phyloP scores from a whole-genome alignment of 2,797 vertebrate species.

The Esox masquinongy region DNA sequence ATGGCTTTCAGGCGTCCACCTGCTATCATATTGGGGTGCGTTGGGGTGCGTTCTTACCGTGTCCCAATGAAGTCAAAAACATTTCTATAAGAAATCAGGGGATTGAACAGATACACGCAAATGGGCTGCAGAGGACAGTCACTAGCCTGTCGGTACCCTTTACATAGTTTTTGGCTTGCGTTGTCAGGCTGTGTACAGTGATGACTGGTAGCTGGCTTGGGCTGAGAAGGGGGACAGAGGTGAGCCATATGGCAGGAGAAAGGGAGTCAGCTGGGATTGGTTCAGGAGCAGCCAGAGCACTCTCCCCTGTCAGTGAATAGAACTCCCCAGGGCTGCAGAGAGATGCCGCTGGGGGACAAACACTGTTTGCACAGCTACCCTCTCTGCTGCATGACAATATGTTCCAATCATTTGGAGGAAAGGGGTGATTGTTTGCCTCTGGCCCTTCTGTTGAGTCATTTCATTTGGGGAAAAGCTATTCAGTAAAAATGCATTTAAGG shows the following conservation, averaged over 20 bases:
- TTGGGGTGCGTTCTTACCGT: too few relatives aligned
- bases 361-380: constrained; percentile 55
- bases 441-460: constrained; percentile 33
- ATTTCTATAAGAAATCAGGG: too few relatives aligned
- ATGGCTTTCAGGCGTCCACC: too few relatives aligned
- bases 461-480: constrained; percentile 7
- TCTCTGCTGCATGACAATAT: constrained; percentile 39
- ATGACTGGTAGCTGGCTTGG: background rate
- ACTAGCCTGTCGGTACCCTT: too few relatives aligned
- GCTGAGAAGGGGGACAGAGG: constrained; percentile 55
- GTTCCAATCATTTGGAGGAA: constrained; percentile 40
- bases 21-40: too few relatives aligned
- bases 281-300: constrained; percentile 45
- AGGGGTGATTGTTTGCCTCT: constrained; percentile 44
- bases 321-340: constrained; percentile 49
- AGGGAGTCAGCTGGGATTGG: constrained; percentile 62
- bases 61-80: too few relatives aligned
- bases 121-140: too few relatives aligned
- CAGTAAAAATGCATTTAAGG: background rate
- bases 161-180: too few relatives aligned
- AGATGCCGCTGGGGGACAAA: constrained; percentile 57
- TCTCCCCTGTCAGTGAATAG: constrained; percentile 48
- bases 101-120: too few relatives aligned
- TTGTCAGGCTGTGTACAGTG: too few relatives aligned
- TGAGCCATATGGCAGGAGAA: constrained; percentile 69